Conservation (phyloP, 2,113 vertebrate species). For the Lepus americanus region DNA sequence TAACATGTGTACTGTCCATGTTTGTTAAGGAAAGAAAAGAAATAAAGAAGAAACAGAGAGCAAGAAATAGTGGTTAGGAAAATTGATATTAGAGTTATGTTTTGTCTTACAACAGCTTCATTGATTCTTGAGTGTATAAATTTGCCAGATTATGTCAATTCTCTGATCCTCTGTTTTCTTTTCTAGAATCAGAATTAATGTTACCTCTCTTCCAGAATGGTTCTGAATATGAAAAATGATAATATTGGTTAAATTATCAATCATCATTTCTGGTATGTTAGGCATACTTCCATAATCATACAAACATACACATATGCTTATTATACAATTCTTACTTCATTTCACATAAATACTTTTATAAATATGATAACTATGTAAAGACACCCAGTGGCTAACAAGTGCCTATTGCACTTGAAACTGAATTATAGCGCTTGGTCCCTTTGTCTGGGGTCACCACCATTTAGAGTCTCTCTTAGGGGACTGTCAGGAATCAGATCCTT, state of each 20-base stretch:
- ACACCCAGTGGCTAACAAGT: not conserved
- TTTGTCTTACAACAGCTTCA: not conserved
- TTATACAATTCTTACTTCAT: not conserved
- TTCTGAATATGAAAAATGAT: not conserved
- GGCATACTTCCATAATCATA: not conserved
- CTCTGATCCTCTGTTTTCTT: not conserved
- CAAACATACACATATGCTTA: not conserved
- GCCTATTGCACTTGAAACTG: not conserved
- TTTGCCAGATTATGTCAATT: not conserved
- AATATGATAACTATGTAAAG: not conserved
- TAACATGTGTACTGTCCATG: not conserved
- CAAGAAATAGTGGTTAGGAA: not conserved
- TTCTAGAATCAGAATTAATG: not conserved
- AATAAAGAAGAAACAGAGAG: not conserved
- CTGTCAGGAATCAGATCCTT: not conserved
- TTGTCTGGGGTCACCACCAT: not conserved
- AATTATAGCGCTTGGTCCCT: not conserved
- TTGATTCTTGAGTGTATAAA: not conserved
- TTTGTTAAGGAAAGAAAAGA: not conserved
- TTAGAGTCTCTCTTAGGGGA: not conserved
- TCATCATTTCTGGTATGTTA: not conserved
- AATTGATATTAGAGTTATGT: not conserved
- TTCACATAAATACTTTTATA: constrained; percentile 23
- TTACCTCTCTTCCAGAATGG: not conserved
- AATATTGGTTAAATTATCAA: constrained; percentile 10